A percentile compares a stretch with the other conserved stretches of the same genome.
Evolutionary conservation across 2,113 vertebrate species (phyloP).

Genomic region (Lanius ludovicianus): DNA sequence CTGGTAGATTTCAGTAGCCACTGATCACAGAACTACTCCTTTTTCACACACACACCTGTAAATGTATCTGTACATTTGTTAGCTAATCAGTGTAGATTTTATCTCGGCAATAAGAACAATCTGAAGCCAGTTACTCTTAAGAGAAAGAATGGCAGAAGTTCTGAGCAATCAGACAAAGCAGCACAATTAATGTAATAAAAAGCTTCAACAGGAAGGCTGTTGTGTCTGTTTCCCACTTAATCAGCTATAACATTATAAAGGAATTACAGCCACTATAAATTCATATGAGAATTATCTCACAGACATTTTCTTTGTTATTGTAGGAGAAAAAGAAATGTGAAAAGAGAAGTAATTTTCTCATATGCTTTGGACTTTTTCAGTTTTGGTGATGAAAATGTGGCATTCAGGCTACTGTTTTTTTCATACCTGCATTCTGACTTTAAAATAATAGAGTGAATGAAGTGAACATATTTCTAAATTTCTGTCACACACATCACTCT

Average conservation of each 20-base stretch:
- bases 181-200: conserved; percentile 47
- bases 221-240: conserved; percentile 25
- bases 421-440: background rate
- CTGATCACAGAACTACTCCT: rapidly evolving
- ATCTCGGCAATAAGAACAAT: conserved; percentile 51
- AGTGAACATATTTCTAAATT: conserved; percentile 1
- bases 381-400: background rate
- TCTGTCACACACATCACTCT: background rate
- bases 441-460: background rate
- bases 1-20: background rate
- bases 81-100: conserved; percentile 62
- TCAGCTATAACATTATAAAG: conserved; percentile 39
- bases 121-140: conserved; percentile 13
- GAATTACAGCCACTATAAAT: background rate
- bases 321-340: background rate
- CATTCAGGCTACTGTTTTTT: background rate
- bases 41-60: background rate
- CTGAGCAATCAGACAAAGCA: conserved; percentile 41
- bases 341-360: background rate
- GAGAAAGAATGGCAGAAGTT: conserved; percentile 35
- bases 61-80: background rate
- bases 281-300: background rate
- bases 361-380: background rate
- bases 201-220: conserved; percentile 37
- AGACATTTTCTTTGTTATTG: background rate